phyloP scores from a whole-genome alignment of 2,797 vertebrate species.

The Sternarchorhynchus goeldii region DNA sequence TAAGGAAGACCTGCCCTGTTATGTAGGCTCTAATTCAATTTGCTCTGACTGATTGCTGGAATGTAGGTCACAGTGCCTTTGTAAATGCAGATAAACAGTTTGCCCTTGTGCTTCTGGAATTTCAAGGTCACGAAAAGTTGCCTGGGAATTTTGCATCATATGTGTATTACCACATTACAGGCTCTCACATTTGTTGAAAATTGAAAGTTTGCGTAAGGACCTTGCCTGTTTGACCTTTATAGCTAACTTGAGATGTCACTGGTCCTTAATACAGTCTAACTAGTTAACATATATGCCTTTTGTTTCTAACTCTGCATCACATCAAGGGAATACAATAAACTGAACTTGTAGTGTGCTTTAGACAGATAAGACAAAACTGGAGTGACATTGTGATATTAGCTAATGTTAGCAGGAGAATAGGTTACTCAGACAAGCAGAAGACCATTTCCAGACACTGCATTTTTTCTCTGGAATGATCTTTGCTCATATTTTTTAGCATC shows the following conservation, averaged over 20 bases:
- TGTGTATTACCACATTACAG: not conserved
- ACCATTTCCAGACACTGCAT: constrained; percentile 6
- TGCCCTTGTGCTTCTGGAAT: not conserved
- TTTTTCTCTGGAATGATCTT: not conserved
- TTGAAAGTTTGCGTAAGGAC: no score
- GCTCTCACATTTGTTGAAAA: not conserved
- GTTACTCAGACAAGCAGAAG: not conserved
- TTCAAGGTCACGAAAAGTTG: constrained; percentile 2
- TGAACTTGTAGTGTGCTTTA: not conserved
- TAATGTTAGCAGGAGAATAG: not conserved
- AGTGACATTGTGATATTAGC: constrained; percentile 17
- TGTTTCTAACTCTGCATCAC: not conserved
- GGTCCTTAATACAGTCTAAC: not conserved
- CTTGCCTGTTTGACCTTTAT: no score
- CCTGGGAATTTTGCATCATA: constrained; percentile 7
- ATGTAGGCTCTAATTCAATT: constrained; percentile 40
- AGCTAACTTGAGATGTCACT: not conserved
- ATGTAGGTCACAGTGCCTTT: constrained; percentile 10
- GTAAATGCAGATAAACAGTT: constrained; percentile 13
- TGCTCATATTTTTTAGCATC: not conserved
- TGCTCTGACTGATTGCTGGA: constrained; percentile 15
- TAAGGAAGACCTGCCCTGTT: not conserved
- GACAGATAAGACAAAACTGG: constrained; percentile 4
- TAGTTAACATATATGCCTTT: not conserved
- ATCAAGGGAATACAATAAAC: not conserved